These are phyloP conservation scores for Archips crataeganus DNA, from an alignment of 2,888 invertebrate genomes.

Conservation along the genomic window DNA sequence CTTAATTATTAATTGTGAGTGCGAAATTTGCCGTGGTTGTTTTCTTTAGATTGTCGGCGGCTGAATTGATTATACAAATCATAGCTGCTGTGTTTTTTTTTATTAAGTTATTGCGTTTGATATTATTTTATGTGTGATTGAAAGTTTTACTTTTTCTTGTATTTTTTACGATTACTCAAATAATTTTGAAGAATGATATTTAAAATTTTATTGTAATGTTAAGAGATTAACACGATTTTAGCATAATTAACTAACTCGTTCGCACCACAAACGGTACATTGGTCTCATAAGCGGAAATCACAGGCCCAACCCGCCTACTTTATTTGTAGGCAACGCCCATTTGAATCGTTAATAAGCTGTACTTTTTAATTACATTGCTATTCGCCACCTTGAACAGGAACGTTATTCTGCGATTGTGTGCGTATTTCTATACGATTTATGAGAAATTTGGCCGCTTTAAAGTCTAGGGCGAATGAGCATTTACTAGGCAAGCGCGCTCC, in stretches of 20 bases:
- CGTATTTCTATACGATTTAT: no score
- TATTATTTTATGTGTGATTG: not conserved
- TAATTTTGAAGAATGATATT: not conserved
- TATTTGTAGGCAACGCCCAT: conserved; percentile 23
- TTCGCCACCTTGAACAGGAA: conserved; percentile 6
- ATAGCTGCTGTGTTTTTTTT: conserved; percentile 41
- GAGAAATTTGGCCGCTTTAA: no score
- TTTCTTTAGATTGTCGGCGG: conserved; percentile 61
- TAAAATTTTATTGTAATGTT: not conserved
- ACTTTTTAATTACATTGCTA: conserved; percentile 21
- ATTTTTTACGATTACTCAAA: not conserved
- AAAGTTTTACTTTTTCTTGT: not conserved
- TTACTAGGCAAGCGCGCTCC: no score
- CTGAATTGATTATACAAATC: conserved; percentile 46
- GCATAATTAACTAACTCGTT: not conserved
- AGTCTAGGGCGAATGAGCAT: no score
- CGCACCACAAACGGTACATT: conserved; percentile 1
- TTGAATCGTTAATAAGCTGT: conserved; percentile 26
- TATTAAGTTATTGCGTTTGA: not conserved
- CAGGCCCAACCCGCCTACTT: conserved; percentile 29
- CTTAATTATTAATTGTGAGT: conserved; percentile 55
- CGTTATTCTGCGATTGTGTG: not conserved
- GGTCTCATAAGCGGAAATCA: conserved; percentile 16
- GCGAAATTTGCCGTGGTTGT: conserved; percentile 58
- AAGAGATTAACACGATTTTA: not conserved